Evolutionary conservation across 2,888 invertebrate species (phyloP), one percentile per base, ranked within the genome.

Genomic region (Drosophila limbata): DNA sequence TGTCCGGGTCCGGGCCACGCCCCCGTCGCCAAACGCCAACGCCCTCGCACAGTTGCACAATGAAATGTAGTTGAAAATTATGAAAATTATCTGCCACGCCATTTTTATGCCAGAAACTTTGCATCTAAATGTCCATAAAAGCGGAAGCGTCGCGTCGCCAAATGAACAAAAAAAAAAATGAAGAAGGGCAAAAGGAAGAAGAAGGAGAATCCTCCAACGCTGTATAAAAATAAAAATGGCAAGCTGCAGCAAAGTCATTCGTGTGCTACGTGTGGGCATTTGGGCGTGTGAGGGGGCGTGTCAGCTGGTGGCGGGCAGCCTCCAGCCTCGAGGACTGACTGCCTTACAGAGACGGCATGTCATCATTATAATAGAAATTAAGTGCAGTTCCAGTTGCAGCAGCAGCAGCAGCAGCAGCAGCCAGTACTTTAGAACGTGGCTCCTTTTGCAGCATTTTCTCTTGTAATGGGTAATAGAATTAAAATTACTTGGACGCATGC

Each of bases 101-200:
- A 87, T 85, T 85, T 88, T 87, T 84, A 87, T 88, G 89, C 82
- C 84, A 88, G 89, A 87, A 84, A 88, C 84, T 85, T 87, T 85
- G 84, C 87, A 87, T 89, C 84, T 89, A 88, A 87, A 85, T 88
- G 84, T 88, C 86, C 84, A 85, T 88, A 84, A 84, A 85, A 84
- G 89, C 84, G 86, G 79, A 83, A 88, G 72, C 78, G 84, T 75
- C 85, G 74, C 67, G 75, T 65, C 83, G 80, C 81, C 81, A 81
- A 86, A 81, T 71, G 75, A 69, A 69, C 57, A 60, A 60, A 70
- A 80, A 61, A 42, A 52, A 47, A 28, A 35, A 52, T n/a, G 15
- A 31, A 13, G 10, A 37, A 65, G 13, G 19, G 28, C 37, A 48
- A 13, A 64, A n/a, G 2, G 11, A n/a, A 31, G 39, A 9, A 6